Evolutionary conservation across 1,140 invertebrate species (phyloP), one percentile per base, ranked within the genome.

Genomic region (Pectinophora gossypiella): DNA sequence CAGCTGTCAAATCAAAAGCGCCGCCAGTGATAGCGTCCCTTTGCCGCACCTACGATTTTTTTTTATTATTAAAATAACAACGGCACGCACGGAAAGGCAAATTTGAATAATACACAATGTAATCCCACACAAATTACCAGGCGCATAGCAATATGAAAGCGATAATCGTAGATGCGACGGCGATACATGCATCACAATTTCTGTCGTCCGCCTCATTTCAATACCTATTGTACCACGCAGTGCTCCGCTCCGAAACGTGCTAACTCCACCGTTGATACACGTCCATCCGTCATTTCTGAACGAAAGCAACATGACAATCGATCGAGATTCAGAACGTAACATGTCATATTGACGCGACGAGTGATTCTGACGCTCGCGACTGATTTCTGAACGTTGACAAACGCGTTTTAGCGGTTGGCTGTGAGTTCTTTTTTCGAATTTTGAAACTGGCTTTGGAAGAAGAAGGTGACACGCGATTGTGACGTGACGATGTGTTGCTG

Each of bases 1-100:
- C 81, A 83, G 79, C 76, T 85, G 83, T 87, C 81, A 83, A 76
- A 76, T 85, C 81, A 82, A 77, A 76, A 62, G 58, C 61, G 38
- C 52, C 48, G 47, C 54, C 50, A 59, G 60, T 63, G 70, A 77
- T 71, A 62, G 68, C 65, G 71, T 79, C 79, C 74, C 74, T 78
- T 81, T 76, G 72, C 68, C 67, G 62, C 72, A 67, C 70, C 61
- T 64, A 32, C 4, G 22, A 23, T 10, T 32, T 32, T 32, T 32
- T 32, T 32, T n/a, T n/a, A n/a, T n/a, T 32, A 32, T 32, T 32
- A 32, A 32, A 32, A 32, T 32, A 32, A 32, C 27, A 19, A 40
- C 38, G 38, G 18, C 13, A 16, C 38, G 38, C 16, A 40, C 13
- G 13, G 15, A 40, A 40, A 43, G 48, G 36, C 32, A 51, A 54